Evolutionary conservation across 1,140 invertebrate genomes (phyloP).

Genomic region (Dendroctonus valens): DNA sequence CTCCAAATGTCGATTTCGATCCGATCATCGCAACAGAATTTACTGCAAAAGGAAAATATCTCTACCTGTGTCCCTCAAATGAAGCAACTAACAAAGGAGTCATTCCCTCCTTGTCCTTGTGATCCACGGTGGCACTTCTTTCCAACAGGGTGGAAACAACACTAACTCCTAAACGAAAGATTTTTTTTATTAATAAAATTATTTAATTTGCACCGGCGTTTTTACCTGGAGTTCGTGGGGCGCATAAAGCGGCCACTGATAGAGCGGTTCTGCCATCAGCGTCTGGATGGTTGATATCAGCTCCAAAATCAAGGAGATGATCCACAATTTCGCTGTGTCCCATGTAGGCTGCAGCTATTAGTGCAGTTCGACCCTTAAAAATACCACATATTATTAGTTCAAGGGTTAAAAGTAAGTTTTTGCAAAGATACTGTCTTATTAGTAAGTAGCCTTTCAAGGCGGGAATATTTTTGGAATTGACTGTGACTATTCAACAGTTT

Average conservation of each 20-base stretch:
- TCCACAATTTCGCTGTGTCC: conserved; percentile 91
- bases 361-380: conserved; percentile 69
- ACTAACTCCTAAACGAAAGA: conserved; percentile 58
- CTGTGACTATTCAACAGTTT: too few species aligned
- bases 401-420: not conserved
- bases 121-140: conserved; percentile 81
- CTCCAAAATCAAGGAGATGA: conserved; percentile 79
- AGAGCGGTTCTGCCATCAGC: conserved; percentile 89
- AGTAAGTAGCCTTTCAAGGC: too few species aligned
- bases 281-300: conserved; percentile 84
- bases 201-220: conserved; percentile 1
- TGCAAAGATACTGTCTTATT: too few species aligned
- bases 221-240: conserved; percentile 65
- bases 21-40: not conserved
- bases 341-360: conserved; percentile 89
- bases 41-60: conserved; percentile 1
- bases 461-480: too few species aligned
- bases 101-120: conserved; percentile 89
- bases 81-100: conserved; percentile 91
- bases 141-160: conserved; percentile 75
- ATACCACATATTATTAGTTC: not conserved
- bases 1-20: not conserved
- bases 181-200: conserved; percentile 8
- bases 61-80: conserved; percentile 84
- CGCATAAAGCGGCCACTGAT: conserved; percentile 89